Evolutionary conservation across 2,888 invertebrate genomes (phyloP), one percentile per base, ranked within the genome.

Genomic region (Bellardia bayeri): DNA sequence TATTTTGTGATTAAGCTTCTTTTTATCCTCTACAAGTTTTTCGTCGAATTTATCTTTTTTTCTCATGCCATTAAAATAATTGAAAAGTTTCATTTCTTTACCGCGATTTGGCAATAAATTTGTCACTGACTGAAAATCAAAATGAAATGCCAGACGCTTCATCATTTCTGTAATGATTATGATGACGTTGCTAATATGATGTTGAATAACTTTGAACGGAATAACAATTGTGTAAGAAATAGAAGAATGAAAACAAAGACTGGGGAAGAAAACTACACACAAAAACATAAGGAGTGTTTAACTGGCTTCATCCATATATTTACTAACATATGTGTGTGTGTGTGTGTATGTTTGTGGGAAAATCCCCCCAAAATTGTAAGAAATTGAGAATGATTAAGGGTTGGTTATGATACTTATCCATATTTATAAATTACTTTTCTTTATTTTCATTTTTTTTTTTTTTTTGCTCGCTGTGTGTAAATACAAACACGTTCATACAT

Each of bases 121-220:
- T 91, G 91, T 91, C 91, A 91, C 90, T 88, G 78, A 69, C 84
- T 80, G 71, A 51, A 76, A 74, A 78, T 66, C 88, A 88, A 81
- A 90, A 88, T 86, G 86, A 80, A 79, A 63, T 86, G 78, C 76
- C 85, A 81, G 81, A 81, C 83, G 71, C 81, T 88, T 85, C 85
- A 76, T 89, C 87, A 88, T 86, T 87, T 80, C 56, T 13, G 54
- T 88, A 83, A 91, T 92, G 91, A 91, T 91, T 91, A 90, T 90
- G 91, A 88, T 91, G 91, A 91, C 89, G 91, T 91, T 90, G 90
- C 91, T 91, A 91, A 91, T 91, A 90, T 90, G 91, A 89, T 89
- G 90, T 90, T 90, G 90, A 75, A 85, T 85, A 85, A 64, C 69
- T 85, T 81, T 23, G 45, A 63, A 56, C 54, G 33, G 69, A 75